These are phyloP conservation scores for Aphidius colemani DNA, from an alignment of 2,888 invertebrate genomes.

Conservation along the genomic window DNA sequence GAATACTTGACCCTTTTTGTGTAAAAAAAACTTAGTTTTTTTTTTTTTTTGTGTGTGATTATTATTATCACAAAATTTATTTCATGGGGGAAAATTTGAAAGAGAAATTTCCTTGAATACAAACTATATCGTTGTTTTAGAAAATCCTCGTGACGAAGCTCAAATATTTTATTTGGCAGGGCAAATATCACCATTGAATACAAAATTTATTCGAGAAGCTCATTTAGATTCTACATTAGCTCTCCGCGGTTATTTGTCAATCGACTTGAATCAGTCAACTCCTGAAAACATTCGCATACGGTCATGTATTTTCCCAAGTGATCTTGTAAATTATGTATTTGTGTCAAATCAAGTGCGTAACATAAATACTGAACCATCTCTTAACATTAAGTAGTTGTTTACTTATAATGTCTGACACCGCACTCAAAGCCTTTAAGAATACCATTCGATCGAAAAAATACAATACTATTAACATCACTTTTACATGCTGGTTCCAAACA, in stretches of 20 bases:
- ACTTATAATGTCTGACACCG: background rate
- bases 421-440: too few species aligned
- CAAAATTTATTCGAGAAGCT: constrained; percentile 25
- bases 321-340: constrained; percentile 2
- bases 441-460: background rate
- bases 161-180: constrained; percentile 28
- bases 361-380: background rate
- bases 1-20: too few species aligned
- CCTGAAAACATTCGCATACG: constrained; percentile 13
- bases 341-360: background rate
- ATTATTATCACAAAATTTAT: background rate
- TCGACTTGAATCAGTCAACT: background rate
- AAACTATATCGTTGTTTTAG: constrained; percentile 31
- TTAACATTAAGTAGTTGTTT: background rate
- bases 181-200: constrained; percentile 29
- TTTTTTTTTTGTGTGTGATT: too few species aligned
- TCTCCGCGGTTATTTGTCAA: background rate
- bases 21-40: too few species aligned
- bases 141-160: constrained; percentile 31
- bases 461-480: background rate
- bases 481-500: background rate
- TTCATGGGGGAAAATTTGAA: background rate
- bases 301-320: constrained; percentile 16
- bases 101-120: constrained; percentile 30
- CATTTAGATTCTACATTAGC: constrained; percentile 30